Base-by-base conservation (phyloP, 2,113 vertebrate species). In the Oreochromis spilurus region DNA sequence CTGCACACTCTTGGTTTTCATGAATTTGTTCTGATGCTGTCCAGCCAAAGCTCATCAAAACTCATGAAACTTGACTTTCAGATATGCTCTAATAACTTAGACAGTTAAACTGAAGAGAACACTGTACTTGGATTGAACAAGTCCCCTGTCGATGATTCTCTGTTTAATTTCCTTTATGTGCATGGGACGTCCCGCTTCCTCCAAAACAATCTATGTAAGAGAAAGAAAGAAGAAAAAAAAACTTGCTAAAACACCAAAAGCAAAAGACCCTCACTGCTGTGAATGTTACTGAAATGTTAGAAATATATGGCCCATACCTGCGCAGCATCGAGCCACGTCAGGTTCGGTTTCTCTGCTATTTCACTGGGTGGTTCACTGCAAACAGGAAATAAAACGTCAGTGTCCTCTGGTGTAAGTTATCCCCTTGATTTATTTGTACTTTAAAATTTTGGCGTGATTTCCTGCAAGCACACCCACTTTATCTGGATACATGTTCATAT, bases 141-240 rank as follows among this genome's bases (percentile, higher is more conserved):
- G 94, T 81, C 96, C 96, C 34, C 95, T 93, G 90, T 97, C 96
- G 24, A 97, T 95, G 78, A 97, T 97, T 87, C 96, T 95, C 77
- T 97, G 96, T 86, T 97, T 97, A 53, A 97, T 97, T 87, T 97
- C 97, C 83, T 97, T 97, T 87, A 97, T 97, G 93, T 97, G 96
- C 96, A 97, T 96, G 16, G 97, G 96, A 11, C 96, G 94, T 24
- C 96, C 96, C 3, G 96, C 96, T 79, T 97, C 97, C 84, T 97
- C 96, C 67, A 97, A 92, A 12, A 97, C 96, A 40, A 97, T 97
- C 97, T 97, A 57, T 24, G 55, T 2, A 26, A 79, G 21, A 29
- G 55, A 53, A 34, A 55, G n/a, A 2, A 53, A 65, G 31, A 48
- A 75, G 6, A 43, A 65, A 62, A 48, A 21, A 7, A 19, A 75